phyloP scores from a whole-genome alignment of 2,797 vertebrate species.

The Notolabrus celidotus region DNA sequence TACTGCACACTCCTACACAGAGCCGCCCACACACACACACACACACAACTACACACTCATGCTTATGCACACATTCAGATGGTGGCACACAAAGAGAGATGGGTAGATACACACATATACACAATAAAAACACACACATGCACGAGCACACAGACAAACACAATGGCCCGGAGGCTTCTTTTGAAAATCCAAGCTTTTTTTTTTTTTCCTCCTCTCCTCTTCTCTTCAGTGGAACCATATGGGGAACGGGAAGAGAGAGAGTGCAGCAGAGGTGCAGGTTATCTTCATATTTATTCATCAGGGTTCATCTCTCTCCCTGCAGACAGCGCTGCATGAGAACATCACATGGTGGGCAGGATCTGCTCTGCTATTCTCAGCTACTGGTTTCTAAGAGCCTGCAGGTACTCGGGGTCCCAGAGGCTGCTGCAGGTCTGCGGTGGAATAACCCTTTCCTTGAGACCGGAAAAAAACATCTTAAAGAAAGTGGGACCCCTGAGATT shows the following conservation, averaged over 20 bases:
- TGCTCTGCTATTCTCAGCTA: slow-evolving; percentile 72
- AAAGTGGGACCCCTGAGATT: slow-evolving; percentile 18
- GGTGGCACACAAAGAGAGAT: slow-evolving; percentile 63
- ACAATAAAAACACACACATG: slow-evolving; percentile 23
- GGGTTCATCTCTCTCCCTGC: slow-evolving; percentile 69
- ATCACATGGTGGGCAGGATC: slow-evolving; percentile 71
- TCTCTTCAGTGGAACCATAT: slow-evolving; percentile 74
- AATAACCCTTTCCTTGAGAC: slow-evolving; percentile 53
- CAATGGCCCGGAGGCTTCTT: slow-evolving; percentile 74
- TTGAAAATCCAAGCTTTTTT: slow-evolving; percentile 60
- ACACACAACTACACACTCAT: slow-evolving; percentile 49
- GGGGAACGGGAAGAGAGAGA: slow-evolving; percentile 67
- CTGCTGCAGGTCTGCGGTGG: slow-evolving; percentile 36
- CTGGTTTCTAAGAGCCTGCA: slow-evolving; percentile 50
- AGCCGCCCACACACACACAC: slow-evolving; percentile 55
- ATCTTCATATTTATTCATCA: slow-evolving; percentile 87
- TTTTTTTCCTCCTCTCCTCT: slow-evolving; percentile 31
- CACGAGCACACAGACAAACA: slow-evolving; percentile 52
- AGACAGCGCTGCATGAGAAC: slow-evolving; percentile 69
- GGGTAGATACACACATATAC: slow-evolving; percentile 20
- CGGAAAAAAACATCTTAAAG: slow-evolving; percentile 40
- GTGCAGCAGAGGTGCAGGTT: slow-evolving; percentile 78
- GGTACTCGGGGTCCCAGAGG: slow-evolving; percentile 58
- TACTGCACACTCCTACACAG: slow-evolving; percentile 79
- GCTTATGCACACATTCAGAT: slow-evolving; percentile 64